Evolutionary conservation across 2,797 vertebrate species (phyloP).

Genomic region (Florisuga fusca): DNA sequence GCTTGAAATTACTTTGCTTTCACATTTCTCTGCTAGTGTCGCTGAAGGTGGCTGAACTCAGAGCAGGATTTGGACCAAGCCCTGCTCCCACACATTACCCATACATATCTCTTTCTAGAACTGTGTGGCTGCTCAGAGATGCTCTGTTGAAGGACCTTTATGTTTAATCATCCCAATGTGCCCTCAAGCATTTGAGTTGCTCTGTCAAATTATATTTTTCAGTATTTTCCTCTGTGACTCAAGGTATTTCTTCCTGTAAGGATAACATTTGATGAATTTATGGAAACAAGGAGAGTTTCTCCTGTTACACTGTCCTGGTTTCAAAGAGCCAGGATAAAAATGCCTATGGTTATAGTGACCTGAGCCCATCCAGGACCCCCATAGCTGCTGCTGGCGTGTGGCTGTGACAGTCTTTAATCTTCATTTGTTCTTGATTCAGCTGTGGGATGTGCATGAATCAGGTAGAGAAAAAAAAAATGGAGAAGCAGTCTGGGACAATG

Average conservation of each 20-base stretch:
- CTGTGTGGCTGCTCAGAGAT: not conserved
- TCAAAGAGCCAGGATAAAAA: no score
- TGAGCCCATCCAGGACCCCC: no score
- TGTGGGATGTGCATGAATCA: not conserved
- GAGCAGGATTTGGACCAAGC: not conserved
- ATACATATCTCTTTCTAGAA: fast-evolving
- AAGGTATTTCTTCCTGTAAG: not conserved
- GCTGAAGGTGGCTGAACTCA: not conserved
- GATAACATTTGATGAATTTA: not conserved
- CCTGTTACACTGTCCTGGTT: not conserved
- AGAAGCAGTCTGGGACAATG: not conserved
- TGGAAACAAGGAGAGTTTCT: not conserved
- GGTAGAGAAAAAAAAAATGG: not conserved
- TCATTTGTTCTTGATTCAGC: not conserved
- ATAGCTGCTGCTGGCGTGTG: no score
- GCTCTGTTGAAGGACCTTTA: not conserved
- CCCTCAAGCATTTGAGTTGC: not conserved
- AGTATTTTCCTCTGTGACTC: not conserved
- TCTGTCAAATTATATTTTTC: not conserved
- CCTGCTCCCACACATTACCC: fast-evolving
- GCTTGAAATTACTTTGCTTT: not conserved
- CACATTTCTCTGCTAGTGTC: fast-evolving
- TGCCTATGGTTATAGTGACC: no score
- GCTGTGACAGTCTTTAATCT: not conserved
- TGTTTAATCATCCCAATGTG: not conserved